Evolutionary conservation across 2,113 vertebrate species (phyloP), one percentile per base, ranked within the genome.

Genomic region (Grallaria varia): DNA sequence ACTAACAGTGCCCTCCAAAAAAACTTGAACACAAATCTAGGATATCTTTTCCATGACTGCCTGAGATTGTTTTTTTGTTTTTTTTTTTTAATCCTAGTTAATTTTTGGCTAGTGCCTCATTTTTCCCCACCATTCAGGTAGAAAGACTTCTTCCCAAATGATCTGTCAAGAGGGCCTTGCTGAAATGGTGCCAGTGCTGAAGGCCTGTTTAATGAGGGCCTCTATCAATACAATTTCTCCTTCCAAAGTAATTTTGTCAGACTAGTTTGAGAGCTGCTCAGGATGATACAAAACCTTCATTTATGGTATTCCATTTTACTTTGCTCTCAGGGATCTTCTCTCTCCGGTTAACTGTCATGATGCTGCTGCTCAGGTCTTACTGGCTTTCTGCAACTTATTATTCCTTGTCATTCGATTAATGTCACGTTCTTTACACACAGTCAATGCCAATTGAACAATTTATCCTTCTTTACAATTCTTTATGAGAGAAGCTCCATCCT

Each of bases 331-430:
- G 84, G 77, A 87, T 78, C 37, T 89, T 35, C 74, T 94, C 67
- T 77, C 84, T 94, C 92, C 93, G 84, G 50, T 96, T 88, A 79
- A 93, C 71, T 88, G 83, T 94, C 85, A 68, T 93, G 73, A 50
- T 90, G 64, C 58, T 90, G 87, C 71, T 93, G 71, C 53, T 96
- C 92, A 91, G 58, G 59, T 83, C 75, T 90, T 75, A 35, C 44
- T 55, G 85, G 44, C 59, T 88, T 90, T 96, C 94, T 95, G 93
- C 84, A 97, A 60, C 62, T n/a, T 79, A 42, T 7, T 63, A 44
- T n/a, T 81, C 52, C 19, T 59, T 67, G 19, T 55, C 0, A 30
- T 66, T 87, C 88, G 58, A 82, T 55, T 76, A 22, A 94, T 71
- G 52, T 89, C 63, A 52, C 18, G 5, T 84, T 75, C 6, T 74